Base-by-base conservation (phyloP, 2,888 invertebrate species). In the Philereme transversata region DNA sequence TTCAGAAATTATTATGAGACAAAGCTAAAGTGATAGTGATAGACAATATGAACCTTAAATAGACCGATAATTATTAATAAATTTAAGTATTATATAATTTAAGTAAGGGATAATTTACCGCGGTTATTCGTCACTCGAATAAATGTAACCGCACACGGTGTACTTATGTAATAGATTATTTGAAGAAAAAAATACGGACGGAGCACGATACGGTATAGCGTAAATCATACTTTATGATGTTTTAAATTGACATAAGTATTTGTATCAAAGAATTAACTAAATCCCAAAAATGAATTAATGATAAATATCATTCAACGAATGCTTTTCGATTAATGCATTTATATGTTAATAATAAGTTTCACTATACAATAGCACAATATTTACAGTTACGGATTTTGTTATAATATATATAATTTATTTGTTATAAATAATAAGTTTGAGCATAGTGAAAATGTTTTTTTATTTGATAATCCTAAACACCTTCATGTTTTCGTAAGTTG, bases 401-500 rank as follows among this genome's bases (percentile, higher is more conserved):
- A 64, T 68, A 59, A 61, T 68, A 57, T 65, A 61, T 68, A 73
- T 65, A 67, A 69, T 73, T 71, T 73, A 63, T 69, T 75, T 75
- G 69, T 73, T 78, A 71, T 76, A 75, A 79, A 75, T 50, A 73
- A 78, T 68, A 76, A 78, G 73, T 71, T 74, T 64, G 68, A 77
- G 69, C 71, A 75, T 71, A 75, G 56, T 70, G 22, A 49, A 61
- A 4, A 62, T 57, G 71, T 53, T 67, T 76, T 73, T 77, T 71
- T 73, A n/a, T 73, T 75, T 58, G 7, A 10, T 49, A 46, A 48
- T 51, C 33, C 8, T 7, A n/a, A n/a, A n/a, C 5, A 36, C 44
- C 34, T 40, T 22, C 10, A 40, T 9, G 36, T 41, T 50, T 45
- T 22, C 6, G 9, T 45, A 7, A 46, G 22, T 50, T 45, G 22